A percentile compares a stretch with the other conserved stretches of the same genome.
Evolutionary conservation across 2,797 vertebrate species (phyloP).

Genomic region (Sparus aurata): DNA sequence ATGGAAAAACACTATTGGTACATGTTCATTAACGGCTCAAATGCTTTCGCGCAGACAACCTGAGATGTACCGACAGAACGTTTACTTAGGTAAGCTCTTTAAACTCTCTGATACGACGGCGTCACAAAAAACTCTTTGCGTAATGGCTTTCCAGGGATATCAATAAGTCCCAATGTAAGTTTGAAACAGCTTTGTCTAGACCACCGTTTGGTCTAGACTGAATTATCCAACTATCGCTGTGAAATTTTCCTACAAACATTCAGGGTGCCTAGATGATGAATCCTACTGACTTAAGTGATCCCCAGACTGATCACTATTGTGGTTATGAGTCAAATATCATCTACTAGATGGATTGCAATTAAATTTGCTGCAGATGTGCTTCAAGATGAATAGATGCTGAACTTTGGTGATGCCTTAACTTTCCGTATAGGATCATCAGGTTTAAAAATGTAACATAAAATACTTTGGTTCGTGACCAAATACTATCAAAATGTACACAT

Average conservation of each 20-base stretch:
- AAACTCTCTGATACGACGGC: not conserved
- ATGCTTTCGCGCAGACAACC: constrained; percentile 26
- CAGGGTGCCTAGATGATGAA: not conserved
- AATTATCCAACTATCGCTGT: not conserved
- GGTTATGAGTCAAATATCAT: not conserved
- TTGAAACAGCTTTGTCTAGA: not conserved
- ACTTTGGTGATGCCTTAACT: not conserved
- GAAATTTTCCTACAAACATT: not conserved
- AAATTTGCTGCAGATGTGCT: not conserved
- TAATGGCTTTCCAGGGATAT: not conserved
- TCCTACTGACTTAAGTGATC: not conserved
- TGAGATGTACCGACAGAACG: not conserved
- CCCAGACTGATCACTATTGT: not conserved
- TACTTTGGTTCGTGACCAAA: not conserved
- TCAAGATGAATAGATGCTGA: not conserved
- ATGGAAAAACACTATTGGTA: constrained; percentile 43
- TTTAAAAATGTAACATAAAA: not conserved
- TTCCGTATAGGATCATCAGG: not conserved
- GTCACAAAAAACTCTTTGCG: not conserved
- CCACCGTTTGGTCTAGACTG: not conserved
- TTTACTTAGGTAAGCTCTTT: constrained; percentile 5
- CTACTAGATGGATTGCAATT: not conserved
- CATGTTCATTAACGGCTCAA: constrained; percentile 33
- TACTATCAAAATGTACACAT: not conserved
- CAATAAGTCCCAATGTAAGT: not conserved